Evolutionary conservation across 2,113 vertebrate species (phyloP), one percentile per base, ranked within the genome.

Genomic region (Spermophilus dauricus): DNA sequence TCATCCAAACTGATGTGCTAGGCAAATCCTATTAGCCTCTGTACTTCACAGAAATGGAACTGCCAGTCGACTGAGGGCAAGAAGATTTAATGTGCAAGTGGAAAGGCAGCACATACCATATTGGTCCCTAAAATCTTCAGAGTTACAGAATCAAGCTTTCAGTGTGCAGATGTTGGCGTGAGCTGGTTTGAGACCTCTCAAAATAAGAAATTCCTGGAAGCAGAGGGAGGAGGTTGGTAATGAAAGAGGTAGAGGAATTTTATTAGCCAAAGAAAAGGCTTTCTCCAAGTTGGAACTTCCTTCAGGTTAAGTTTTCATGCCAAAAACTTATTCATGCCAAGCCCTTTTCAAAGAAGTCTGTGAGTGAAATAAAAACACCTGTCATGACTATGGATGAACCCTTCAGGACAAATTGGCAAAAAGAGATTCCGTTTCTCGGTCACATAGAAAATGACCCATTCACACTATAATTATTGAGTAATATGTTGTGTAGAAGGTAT

Each of bases 321-420:
- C 97, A 98, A 96, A 67, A 91, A 83, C 8, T 2, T 86, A 53
- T 56, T 45, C 51, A 87, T 95, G 92, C 94, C 97, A 98, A 95
- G 90, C 72, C 5, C 24, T 83, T 91, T 98, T 97, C 95, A 98
- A 89, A 51, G 22, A 53, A 96, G 92, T 89, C 58, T 89, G 69
- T 67, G 94, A 6, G n/a, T 85, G 96, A 98, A 98, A 81, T 97
- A 94, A 97, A 98, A 98, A 98, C 96, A 98, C 97, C 95, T 98
- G 96, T 82, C 95, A 94, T 93, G 95, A 83, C 84, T 92, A 11
- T 95, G 85, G 86, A 78, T 32, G 39, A 94, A 92, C 78, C 82
- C 95, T 97, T 95, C 76, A 7, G 34, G 83, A 95, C 95, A 98
- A 89, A 75, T 96, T 95, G 73, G 58, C 0, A 8, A 83, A 97